Conservation (phyloP, 2,888 invertebrate genomes). For the Tachina fera region DNA sequence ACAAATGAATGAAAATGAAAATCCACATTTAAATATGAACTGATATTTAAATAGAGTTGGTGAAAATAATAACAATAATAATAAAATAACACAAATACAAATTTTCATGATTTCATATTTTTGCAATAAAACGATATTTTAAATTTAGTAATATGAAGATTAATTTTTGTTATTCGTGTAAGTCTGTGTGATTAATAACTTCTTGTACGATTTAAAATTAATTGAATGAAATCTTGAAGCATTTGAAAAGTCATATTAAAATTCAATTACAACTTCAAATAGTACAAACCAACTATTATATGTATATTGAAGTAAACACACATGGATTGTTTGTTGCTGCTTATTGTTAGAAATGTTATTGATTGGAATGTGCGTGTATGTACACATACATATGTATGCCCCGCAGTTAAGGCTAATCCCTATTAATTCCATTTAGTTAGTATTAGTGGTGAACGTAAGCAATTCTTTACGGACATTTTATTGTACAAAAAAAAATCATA, state of each 20-base stretch:
- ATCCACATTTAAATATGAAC: no score
- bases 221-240: slow-evolving; percentile 29
- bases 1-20: no score
- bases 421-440: no score
- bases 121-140: background rate
- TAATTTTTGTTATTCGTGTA: background rate
- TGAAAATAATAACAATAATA: no score
- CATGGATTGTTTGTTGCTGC: background rate
- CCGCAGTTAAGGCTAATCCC: background rate
- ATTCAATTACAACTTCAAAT: slow-evolving; percentile 66
- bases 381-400: background rate
- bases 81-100: no score
- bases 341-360: slow-evolving; percentile 25
- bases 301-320: slow-evolving; percentile 1
- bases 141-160: background rate
- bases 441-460: no score
- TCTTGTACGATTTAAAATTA: slow-evolving; percentile 29
- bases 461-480: no score
- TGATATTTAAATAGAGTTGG: no score
- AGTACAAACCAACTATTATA: background rate
- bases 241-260: slow-evolving; percentile 51
- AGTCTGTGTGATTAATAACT: background rate
- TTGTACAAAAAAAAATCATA: no score
- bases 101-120: no score
- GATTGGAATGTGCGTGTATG: background rate